Evolutionary conservation across 2,888 invertebrate genomes (phyloP).

Genomic region (Sicus ferrugineus): DNA sequence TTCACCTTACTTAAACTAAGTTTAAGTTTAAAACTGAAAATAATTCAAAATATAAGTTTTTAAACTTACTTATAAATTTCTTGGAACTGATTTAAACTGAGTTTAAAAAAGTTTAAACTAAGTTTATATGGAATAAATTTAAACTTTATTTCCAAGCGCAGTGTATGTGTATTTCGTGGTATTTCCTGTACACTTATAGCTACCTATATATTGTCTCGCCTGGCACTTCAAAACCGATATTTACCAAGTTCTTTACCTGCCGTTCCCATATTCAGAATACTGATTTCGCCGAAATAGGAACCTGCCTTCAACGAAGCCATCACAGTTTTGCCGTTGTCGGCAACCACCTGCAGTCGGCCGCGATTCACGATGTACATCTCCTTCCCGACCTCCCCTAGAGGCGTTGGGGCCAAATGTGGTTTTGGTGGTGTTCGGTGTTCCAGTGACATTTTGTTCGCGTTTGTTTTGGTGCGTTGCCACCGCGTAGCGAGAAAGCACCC

Average conservation of each 20-base stretch:
- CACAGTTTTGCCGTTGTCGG: slow-evolving; percentile 93
- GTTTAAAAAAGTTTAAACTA: too few species aligned
- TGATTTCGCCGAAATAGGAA: slow-evolving; percentile 99
- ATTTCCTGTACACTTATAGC: slow-evolving; percentile 5
- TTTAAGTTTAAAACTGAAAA: too few species aligned
- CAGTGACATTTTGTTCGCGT: background rate
- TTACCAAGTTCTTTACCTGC: slow-evolving; percentile 98
- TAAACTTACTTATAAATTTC: too few species aligned
- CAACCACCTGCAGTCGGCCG: slow-evolving; percentile 93
- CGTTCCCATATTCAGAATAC: slow-evolving; percentile 99
- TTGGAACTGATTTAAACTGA: too few species aligned
- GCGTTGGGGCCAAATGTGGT: background rate
- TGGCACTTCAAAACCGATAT: slow-evolving; percentile 74
- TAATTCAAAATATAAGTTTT: too few species aligned
- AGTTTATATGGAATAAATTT: too few species aligned
- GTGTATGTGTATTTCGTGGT: slow-evolving; percentile 7
- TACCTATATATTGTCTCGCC: slow-evolving; percentile 57
- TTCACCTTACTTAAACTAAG: too few species aligned
- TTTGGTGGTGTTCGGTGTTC: background rate
- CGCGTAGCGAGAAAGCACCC: background rate
- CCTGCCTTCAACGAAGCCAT: slow-evolving; percentile 97
- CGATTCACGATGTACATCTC: slow-evolving; percentile 99
- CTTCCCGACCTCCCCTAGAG: slow-evolving; percentile 95
- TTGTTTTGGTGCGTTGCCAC: background rate
- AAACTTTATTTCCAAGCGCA: too few species aligned